Conservation (phyloP, 2,888 invertebrate species). For the Pyrgus malvae region DNA sequence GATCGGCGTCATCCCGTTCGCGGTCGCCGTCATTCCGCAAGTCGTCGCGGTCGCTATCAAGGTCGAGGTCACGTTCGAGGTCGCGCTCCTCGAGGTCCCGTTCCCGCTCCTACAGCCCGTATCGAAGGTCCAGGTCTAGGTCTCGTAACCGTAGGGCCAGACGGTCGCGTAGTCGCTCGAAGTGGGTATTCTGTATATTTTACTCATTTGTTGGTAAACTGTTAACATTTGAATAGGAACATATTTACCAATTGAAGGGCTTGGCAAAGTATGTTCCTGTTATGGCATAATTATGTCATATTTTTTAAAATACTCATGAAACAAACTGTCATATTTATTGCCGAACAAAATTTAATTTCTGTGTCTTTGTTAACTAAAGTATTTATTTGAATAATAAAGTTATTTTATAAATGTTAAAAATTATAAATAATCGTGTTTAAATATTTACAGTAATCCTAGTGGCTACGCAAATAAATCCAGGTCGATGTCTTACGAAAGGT, state of each 20-base stretch:
- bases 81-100: slow-evolving; percentile 49
- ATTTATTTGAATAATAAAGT: too few relatives aligned
- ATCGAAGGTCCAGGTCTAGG: slow-evolving; percentile 30
- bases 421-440: slow-evolving; percentile 14
- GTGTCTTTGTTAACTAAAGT: too few relatives aligned
- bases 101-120: slow-evolving; percentile 43
- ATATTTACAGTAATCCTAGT: slow-evolving; percentile 58
- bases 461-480: slow-evolving; percentile 67
- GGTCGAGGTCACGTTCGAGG: slow-evolving; percentile 48
- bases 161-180: slow-evolving; percentile 61
- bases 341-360: neutral
- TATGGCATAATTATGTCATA: too few relatives aligned
- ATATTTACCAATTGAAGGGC: too few relatives aligned
- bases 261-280: too few relatives aligned
- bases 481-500: slow-evolving; percentile 72
- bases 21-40: slow-evolving; percentile 40
- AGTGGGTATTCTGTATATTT: slow-evolving; percentile 56
- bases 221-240: neutral
- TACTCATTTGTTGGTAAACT: neutral
- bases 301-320: neutral
- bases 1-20: slow-evolving; percentile 50
- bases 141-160: slow-evolving; percentile 50
- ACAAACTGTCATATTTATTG: neutral
- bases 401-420: too few relatives aligned
- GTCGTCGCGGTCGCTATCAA: slow-evolving; percentile 41